phyloP scores from a whole-genome alignment of 2,113 vertebrate species.

The Menidia beryllina region DNA sequence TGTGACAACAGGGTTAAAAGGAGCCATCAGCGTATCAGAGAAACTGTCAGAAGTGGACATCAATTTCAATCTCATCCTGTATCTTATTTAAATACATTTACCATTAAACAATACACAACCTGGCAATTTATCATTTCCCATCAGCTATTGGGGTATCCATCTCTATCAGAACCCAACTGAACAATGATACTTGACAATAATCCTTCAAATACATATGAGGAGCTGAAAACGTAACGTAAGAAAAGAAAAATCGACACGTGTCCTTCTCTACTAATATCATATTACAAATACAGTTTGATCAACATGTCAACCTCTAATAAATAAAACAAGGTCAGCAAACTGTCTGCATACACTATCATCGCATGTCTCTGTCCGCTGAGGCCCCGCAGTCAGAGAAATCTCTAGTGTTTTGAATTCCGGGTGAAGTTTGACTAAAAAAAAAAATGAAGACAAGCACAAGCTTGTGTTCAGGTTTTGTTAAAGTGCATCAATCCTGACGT shows the following conservation, averaged over 20 bases:
- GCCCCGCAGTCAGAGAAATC: conserved; percentile 10
- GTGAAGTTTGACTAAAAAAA: conserved; percentile 40
- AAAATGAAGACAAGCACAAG: conserved; percentile 40
- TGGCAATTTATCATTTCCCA: conserved; percentile 24
- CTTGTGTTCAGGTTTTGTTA: conserved; percentile 43
- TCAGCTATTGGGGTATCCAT: conserved; percentile 2
- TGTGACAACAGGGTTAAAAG: conserved; percentile 31
- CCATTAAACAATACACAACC: conserved; percentile 38
- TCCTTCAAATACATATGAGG: conserved; percentile 40
- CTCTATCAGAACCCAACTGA: conserved; percentile 8
- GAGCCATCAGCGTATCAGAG: conserved; percentile 7
- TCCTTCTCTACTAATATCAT: conserved; percentile 24
- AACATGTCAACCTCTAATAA: conserved; percentile 65
- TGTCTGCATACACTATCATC: conserved; percentile 54
- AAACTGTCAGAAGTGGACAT: conserved; percentile 24
- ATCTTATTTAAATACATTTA: conserved; percentile 58
- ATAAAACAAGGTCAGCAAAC: conserved; percentile 59
- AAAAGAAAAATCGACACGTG: conserved; percentile 29
- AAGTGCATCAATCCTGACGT: conserved; percentile 70
- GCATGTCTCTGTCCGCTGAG: conserved; percentile 20
- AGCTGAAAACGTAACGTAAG: conserved; percentile 28
- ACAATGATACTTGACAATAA: conserved; percentile 25
- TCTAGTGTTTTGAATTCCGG: conserved; percentile 33
- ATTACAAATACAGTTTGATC: conserved; percentile 28
- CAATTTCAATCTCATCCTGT: conserved; percentile 20